Evolutionary conservation across 2,888 invertebrate species (phyloP), one percentile per base, ranked within the genome.

Genomic region (Thelaira solivaga): DNA sequence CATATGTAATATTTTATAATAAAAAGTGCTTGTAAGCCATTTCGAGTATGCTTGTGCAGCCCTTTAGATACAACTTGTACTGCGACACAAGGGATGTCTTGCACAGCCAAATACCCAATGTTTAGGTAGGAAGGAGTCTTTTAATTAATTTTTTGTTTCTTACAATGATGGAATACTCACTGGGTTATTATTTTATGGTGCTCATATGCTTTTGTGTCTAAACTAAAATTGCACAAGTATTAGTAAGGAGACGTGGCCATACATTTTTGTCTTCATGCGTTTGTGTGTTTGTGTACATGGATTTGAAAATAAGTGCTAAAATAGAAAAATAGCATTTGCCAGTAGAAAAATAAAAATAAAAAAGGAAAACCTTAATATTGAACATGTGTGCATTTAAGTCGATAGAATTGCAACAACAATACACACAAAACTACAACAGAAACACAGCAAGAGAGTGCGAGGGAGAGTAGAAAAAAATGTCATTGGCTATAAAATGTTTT

Each of bases 331-430:
- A 13, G 24, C 39, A 18, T 41, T 26, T 29, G 51, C 36, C 18
- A 41, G 4, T 0, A 22, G 16, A 61, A 31, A 41, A 29, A 31
- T 31, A 47, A 29, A n/a, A n/a, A n/a, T n/a, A n/a, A n/a, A n/a
- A n/a, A n/a, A n/a, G n/a, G n/a, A n/a, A n/a, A 51, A 55, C 20
- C 62, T 43, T 36, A 61, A 57, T 36, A 73, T 62, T 29, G 72
- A 77, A 64, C 77, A 77, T 77, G 72, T 68, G 41, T 43, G 22
- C 41, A 73, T 57, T 57, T 41, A 55, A 57, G 41, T 65, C 57
- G 47, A 49, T 57, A 18, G 43, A 65, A 65, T 36, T 6, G 13
- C 22, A 61, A 6, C 31, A 61, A 16, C 34, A 71, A 62, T 62
- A 62, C 61, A 62, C n/a, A n/a, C n/a, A n/a, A n/a, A n/a, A n/a